Evolutionary conservation across 2,888 invertebrate genomes (phyloP), one percentile per base, ranked within the genome.

Genomic region (Hypolimnas misippus): DNA sequence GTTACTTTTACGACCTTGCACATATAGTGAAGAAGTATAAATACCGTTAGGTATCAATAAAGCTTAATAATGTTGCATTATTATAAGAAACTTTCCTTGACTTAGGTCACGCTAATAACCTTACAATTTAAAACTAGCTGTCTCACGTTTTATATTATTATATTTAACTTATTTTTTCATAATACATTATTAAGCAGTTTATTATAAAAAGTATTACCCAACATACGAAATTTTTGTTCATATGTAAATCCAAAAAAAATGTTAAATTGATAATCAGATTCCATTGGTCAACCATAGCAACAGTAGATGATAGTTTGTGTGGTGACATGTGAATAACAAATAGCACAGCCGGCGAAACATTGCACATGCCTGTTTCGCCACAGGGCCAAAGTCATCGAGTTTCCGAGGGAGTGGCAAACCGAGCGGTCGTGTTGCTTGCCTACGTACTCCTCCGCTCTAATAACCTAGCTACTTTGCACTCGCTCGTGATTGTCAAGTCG

Each of bases 351-450:
- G 51, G 52, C 56, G 44, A 46, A 46, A 46, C 21, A 46, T 12
- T 46, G 44, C 59, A 58, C 52, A 66, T 61, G 67, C 40, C 40
- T 61, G 67, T 53, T 62, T 60, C 29, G 60, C 59, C 64, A 66
- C 62, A 68, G 70, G 68, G 69, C 63, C 65, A 51, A 67, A 70
- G 61, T 68, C 73, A 65, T 68, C 68, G 68, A 85, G 83, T 83
- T 70, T 74, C 66, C 70, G 70, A 72, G 73, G 77, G 76, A 80
- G 75, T 71, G 78, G 71, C 81, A 77, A 55, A 62, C 78, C 75
- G 83, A 70, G 69, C 81, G 79, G 86, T 82, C 81, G 85, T 78
- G 81, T 71, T 57, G 63, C 67, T 63, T 55, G 65, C 14, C 61
- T 58, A 58, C n/a, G n/a, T 71, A 75, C 49, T 69, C 69, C 63